Evolutionary conservation across 92 coral and sea anemone genomes (phyloP).

Genomic region (Siderastrea radians): DNA sequence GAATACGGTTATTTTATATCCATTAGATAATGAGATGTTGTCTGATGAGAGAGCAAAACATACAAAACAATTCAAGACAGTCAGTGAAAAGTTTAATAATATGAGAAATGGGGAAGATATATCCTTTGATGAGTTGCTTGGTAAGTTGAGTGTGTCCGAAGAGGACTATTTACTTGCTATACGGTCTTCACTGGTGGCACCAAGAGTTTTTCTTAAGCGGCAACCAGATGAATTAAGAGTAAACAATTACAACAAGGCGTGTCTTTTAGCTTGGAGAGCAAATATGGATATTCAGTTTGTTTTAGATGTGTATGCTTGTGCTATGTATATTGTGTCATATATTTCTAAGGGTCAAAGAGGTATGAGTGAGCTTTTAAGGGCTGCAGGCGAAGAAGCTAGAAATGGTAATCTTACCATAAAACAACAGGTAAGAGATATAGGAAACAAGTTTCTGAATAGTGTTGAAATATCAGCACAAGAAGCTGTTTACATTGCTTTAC

Average conservation of each 20-base stretch:
- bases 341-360: conserved; percentile 80
- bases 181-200: conserved; percentile 57
- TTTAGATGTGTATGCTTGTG: conserved; percentile 76
- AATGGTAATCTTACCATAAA: neutral
- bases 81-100: conserved; percentile 29
- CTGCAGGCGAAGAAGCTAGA: conserved; percentile 59
- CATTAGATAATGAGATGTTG: conserved; percentile 47
- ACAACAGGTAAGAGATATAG: too few species aligned
- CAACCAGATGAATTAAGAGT: conserved; percentile 71
- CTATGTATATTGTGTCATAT: conserved; percentile 63
- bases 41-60: conserved; percentile 3
- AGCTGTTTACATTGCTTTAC: too few species aligned
- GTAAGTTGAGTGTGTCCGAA: conserved; percentile 39
- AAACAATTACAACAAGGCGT: conserved; percentile 24
- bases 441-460: too few species aligned
- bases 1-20: conserved; percentile 59
- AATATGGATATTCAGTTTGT: conserved; percentile 55
- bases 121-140: conserved; percentile 62
- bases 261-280: conserved; percentile 75
- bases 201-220: conserved; percentile 69
- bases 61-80: conserved; percentile 35
- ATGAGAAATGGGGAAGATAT: conserved; percentile 59
- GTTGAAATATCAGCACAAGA: too few species aligned
- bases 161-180: conserved; percentile 66
- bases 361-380: conserved; percentile 67